phyloP scores from a whole-genome alignment of 1,140 invertebrate genomes.

The Thrips palmi region DNA sequence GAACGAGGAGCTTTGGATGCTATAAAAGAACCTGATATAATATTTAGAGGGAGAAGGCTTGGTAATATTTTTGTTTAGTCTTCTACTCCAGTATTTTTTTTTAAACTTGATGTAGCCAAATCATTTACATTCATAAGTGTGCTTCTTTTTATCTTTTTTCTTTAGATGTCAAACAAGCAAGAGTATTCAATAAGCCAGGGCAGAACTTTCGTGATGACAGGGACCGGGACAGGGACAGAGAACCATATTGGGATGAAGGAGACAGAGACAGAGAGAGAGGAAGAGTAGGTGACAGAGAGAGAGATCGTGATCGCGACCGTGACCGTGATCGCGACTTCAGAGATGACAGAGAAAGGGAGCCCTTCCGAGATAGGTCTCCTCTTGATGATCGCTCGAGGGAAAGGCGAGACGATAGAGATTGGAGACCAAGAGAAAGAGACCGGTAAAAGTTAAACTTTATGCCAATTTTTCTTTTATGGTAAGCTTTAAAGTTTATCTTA shows the following conservation, averaged over 20 bases:
- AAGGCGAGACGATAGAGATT: constrained; percentile 3
- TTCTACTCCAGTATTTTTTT: neutral
- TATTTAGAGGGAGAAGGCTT: constrained; percentile 47
- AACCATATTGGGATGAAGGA: constrained; percentile 2
- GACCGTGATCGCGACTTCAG: constrained; percentile 3
- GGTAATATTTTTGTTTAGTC: constrained; percentile 19
- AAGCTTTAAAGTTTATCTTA: neutral
- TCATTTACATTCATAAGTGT: neutral
- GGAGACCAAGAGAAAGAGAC: neutral
- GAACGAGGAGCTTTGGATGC: constrained; percentile 53
- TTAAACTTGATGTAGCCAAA: neutral
- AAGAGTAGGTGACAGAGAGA: constrained; percentile 13
- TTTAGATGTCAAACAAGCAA: constrained; percentile 34
- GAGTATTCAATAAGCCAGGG: constrained; percentile 23
- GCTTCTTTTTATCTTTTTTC: constrained; percentile 10
- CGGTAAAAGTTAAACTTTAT: constrained; percentile 21
- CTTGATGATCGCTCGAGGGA: neutral
- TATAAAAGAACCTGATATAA: constrained; percentile 46
- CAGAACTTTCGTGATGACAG: constrained; percentile 14
- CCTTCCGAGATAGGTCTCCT: constrained; percentile 3
- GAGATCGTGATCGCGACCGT: constrained; percentile 12
- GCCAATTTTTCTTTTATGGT: constrained; percentile 20
- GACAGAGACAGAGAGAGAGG: constrained; percentile 9
- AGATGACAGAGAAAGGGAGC: constrained; percentile 1
- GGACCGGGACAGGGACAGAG: constrained; percentile 15